Evolutionary conservation across 2,888 invertebrate genomes (phyloP), one percentile per base, ranked within the genome.

Genomic region (Brachyptera putata): DNA sequence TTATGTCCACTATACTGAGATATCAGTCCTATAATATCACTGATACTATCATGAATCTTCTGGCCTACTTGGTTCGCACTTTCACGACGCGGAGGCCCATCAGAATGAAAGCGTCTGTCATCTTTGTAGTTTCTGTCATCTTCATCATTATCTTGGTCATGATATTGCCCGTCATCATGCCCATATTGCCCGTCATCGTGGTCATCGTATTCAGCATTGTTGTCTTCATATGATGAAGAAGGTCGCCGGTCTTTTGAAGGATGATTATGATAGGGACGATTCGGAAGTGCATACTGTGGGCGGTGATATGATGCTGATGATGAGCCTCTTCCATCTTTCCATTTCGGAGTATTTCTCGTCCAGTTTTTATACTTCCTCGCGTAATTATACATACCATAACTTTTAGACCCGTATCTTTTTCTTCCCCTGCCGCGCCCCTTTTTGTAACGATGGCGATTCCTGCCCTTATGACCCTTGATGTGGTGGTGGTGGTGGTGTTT

Each of bases 361-460:
- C 63, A 63, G 22, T 43, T 60, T 1, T 26, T 13, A 56, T 60
- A 63, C 55, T 48, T 37, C 13, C 13, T 25, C 26, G 63, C 63
- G 41, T 63, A 61, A 56, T 62, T 60, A 41, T 36, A 41, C 57
- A 37, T 57, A 2, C 58, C 61, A 34, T 57, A 63, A 25, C 55
- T 39, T 21, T 58, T 60, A n/a, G 56, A 41, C 3, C 61, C 57
- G n/a, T 34, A 36, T 22, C 53, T 34, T 53, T 37, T 14, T 2
- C 53, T 34, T 13, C 53, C 53, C 34, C 53, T 46, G 22, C 46
- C 46, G 46, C 46, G 36, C 34, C 48, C n/a, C 48, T 56, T 61
- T 24, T 57, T 61, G 50, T 49, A 37, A 22, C 57, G 49, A 2
- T 37, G 14, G 34, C 57, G 49, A 2, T 37, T 18, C 7, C 34